A percentile compares a stretch with the other conserved stretches of the same genome.
phyloP scores from a whole-genome alignment of 35 echinoderm and acorn worm genomes.

The Anneissia japonica region DNA sequence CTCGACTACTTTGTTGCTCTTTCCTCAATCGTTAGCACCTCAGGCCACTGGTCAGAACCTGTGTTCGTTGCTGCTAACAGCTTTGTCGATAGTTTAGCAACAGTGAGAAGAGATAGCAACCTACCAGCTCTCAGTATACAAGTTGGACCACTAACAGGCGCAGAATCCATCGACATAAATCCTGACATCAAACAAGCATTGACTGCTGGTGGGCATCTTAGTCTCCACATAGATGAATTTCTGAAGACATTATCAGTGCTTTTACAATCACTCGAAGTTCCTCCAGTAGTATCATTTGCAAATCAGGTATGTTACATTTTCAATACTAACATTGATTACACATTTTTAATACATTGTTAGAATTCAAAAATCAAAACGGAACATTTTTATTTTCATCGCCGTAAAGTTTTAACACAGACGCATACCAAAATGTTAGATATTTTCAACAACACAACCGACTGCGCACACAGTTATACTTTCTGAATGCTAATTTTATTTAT shows the following conservation, averaged over 20 bases:
- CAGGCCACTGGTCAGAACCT: constrained; percentile 44
- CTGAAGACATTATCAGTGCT: constrained; percentile 51
- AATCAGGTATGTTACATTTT: constrained; percentile 56
- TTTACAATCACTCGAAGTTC: constrained; percentile 22
- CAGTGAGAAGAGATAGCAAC: constrained; percentile 19
- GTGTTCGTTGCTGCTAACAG: constrained; percentile 24
- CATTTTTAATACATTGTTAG: too few species aligned
- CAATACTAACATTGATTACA: too few species aligned
- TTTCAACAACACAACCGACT: background rate
- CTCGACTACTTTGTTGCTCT: too few species aligned
- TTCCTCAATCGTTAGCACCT: constrained; percentile 21
- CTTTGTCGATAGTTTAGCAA: constrained; percentile 31
- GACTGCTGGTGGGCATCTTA: background rate
- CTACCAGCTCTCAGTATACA: constrained; percentile 61
- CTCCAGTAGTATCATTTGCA: constrained; percentile 48
- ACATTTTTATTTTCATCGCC: too few species aligned
- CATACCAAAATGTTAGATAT: too few species aligned
- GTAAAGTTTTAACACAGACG: too few species aligned
- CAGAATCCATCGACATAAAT: constrained; percentile 38
- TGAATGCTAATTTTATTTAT: background rate
- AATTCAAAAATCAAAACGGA: too few species aligned
- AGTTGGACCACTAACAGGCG: constrained; percentile 34
- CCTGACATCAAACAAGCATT: background rate
- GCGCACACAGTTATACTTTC: background rate
- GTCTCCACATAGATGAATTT: constrained; percentile 76